phyloP scores from a whole-genome alignment of 2,888 invertebrate genomes.

The Lasioglossum leucozonium region DNA sequence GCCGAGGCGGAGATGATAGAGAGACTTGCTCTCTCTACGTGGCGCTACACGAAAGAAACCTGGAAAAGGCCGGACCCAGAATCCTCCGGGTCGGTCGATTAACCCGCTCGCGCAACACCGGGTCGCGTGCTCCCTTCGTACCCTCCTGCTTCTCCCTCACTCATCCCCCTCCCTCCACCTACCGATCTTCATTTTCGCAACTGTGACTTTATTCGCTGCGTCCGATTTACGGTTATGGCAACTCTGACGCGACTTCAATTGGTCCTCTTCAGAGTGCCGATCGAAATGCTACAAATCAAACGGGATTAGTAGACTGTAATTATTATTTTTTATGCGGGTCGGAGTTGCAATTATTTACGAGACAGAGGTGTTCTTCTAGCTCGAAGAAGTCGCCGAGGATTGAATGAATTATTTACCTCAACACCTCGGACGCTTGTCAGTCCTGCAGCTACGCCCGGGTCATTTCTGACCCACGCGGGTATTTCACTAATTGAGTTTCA shows the following conservation, averaged over 20 bases:
- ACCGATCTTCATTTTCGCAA: neutral
- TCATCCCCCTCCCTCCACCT: neutral
- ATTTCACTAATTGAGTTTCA: too few relatives aligned
- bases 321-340: neutral
- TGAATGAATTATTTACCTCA: too few relatives aligned
- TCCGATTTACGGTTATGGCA: too few relatives aligned
- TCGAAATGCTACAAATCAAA: neutral
- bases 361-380: too few relatives aligned
- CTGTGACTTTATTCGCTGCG: too few relatives aligned
- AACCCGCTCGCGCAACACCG: neutral
- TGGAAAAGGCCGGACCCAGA: constrained; percentile 10
- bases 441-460: too few relatives aligned
- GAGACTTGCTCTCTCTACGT: constrained; percentile 60
- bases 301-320: neutral
- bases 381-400: neutral
- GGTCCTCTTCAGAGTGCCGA: too few relatives aligned
- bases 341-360: too few relatives aligned
- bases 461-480: too few relatives aligned
- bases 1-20: constrained; percentile 74
- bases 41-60: constrained; percentile 15
- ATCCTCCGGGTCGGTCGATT: neutral
- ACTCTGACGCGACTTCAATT: too few relatives aligned
- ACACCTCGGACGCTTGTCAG: too few relatives aligned
- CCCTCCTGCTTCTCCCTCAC: neutral
- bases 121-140: neutral